These are phyloP conservation scores for Brevimyrus niger DNA, from an alignment of 2,113 vertebrate species.

Conservation along the genomic window DNA sequence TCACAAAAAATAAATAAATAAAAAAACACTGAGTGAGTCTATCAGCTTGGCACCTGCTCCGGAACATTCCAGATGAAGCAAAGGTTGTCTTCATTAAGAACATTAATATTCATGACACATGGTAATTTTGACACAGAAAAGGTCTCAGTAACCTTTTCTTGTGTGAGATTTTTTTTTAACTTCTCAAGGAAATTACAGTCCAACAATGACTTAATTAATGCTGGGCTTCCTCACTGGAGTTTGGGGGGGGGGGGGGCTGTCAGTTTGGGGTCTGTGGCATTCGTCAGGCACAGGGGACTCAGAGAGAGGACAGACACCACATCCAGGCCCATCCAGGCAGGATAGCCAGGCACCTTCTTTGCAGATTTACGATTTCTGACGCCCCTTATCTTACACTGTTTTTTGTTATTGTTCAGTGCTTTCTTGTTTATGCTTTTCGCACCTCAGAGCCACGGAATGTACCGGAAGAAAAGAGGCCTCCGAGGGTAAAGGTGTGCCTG, in stretches of 20 bases:
- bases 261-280: conserved; percentile 82
- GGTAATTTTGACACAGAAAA: conserved; percentile 99
- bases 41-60: conserved; percentile 89
- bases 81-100: conserved; percentile 99
- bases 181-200: conserved; percentile 99
- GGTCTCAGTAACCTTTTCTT: conserved; percentile 99
- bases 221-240: conserved; percentile 80
- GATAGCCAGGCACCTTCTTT: conserved; percentile 38
- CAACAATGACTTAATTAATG: conserved; percentile 99
- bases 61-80: conserved; percentile 96
- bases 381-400: conserved; percentile 1
- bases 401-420: conserved; percentile 24
- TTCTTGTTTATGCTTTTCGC: conserved; percentile 17
- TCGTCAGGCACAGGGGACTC: conserved; percentile 76
- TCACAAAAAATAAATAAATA: conserved; percentile 53
- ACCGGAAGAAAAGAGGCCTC: neutral
- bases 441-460: neutral
- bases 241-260: conserved; percentile 79
- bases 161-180: conserved; percentile 90
- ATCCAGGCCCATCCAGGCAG: conserved; percentile 32
- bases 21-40: conserved; percentile 74
- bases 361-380: conserved; percentile 19
- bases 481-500: neutral
- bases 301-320: conserved; percentile 59
- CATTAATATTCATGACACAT: conserved; percentile 99